Conservation (phyloP, 2,113 vertebrate species). For the Crocuta crocuta region DNA sequence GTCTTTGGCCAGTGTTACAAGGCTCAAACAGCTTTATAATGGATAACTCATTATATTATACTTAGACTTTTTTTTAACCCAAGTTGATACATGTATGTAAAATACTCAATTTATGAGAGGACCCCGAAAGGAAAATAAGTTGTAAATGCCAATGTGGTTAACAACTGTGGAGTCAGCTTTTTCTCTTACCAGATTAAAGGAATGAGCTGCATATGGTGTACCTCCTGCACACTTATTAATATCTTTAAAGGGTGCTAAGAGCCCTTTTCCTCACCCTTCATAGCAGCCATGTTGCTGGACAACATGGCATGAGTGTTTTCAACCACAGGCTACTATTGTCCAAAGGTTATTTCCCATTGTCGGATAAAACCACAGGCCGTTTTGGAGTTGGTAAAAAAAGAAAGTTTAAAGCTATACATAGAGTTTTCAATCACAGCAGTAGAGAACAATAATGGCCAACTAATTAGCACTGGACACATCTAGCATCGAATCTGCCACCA, state of each 20-base stretch:
- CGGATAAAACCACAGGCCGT: slow-evolving; percentile 24
- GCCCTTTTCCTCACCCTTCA: slow-evolving; percentile 27
- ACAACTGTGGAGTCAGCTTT: slow-evolving; percentile 41
- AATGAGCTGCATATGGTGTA: neutral
- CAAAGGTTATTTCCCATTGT: slow-evolving; percentile 6
- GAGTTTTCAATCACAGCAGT: neutral
- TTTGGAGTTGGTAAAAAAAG: slow-evolving; percentile 23
- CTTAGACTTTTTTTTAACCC: neutral
- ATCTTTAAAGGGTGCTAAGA: slow-evolving; percentile 33
- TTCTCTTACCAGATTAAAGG: slow-evolving; percentile 26
- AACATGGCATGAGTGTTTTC: slow-evolving; percentile 1
- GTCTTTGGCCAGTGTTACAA: neutral
- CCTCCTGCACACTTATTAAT: slow-evolving; percentile 38
- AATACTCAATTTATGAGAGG: slow-evolving; percentile 46
- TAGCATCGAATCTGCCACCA: neutral
- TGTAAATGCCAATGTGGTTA: slow-evolving; percentile 32
- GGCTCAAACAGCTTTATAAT: slow-evolving; percentile 10
- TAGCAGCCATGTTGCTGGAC: neutral
- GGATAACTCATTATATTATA: neutral
- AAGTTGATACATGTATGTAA: slow-evolving; percentile 54
- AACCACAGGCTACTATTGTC: neutral
- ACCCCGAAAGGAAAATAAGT: slow-evolving; percentile 43
- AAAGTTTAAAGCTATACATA: slow-evolving; percentile 33
- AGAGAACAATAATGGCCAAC: neutral
- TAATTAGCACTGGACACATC: neutral